Conservation (phyloP, 2,113 vertebrate genomes). For the Ivindomyrus marchei region DNA sequence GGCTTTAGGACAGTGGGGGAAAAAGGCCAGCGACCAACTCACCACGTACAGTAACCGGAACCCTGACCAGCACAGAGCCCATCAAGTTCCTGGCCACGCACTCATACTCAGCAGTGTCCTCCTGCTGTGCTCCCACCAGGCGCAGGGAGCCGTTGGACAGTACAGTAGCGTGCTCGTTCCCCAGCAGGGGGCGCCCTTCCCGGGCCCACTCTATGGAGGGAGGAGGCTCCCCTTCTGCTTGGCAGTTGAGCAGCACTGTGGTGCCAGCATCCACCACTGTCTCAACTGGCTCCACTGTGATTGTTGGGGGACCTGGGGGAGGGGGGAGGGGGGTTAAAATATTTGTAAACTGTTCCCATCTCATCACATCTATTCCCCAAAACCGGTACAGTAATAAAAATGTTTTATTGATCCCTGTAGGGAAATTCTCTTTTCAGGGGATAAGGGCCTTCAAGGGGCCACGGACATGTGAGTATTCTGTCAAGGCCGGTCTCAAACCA, state of each 20-base stretch:
- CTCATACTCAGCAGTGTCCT: conserved; percentile 83
- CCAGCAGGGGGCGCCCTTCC: conserved; percentile 61
- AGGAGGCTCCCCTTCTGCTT: conserved; percentile 76
- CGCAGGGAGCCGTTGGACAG: conserved; percentile 75
- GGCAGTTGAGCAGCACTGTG: conserved; percentile 74
- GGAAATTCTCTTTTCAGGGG: not conserved
- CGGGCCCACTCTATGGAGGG: conserved; percentile 77
- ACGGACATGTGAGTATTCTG: not conserved
- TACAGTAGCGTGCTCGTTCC: conserved; percentile 53
- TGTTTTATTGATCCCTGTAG: not conserved
- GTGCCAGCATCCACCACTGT: conserved; percentile 68
- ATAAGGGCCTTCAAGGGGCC: not conserved
- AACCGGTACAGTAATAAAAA: not conserved
- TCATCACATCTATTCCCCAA: not conserved
- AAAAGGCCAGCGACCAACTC: conserved; percentile 25
- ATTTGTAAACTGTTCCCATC: not conserved
- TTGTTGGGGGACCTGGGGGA: conserved; percentile 70
- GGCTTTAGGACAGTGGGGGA: not conserved
- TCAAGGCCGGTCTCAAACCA: not conserved
- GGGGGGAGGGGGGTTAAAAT: not conserved
- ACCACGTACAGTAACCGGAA: conserved; percentile 78
- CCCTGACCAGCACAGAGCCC: conserved; percentile 73
- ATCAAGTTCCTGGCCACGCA: conserved; percentile 85
- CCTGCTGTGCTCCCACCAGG: conserved; percentile 65
- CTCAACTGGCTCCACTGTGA: conserved; percentile 71